phyloP scores from a whole-genome alignment of 2,888 invertebrate genomes.

The Xanthia icteritia region DNA sequence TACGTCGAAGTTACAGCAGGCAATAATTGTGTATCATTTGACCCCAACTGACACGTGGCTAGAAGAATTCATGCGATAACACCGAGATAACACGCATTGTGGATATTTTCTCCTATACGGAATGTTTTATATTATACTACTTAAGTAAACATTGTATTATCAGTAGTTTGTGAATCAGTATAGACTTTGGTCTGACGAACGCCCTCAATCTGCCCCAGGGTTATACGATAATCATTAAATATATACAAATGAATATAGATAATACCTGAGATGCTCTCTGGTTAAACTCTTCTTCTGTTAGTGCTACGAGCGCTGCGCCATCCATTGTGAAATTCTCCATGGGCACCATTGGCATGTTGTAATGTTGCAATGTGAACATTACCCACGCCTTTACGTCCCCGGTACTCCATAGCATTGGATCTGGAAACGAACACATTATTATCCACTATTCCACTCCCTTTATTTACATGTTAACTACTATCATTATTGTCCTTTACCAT shows the following conservation, averaged over 20 bases:
- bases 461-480: not conserved
- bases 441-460: slow-evolving; percentile 15
- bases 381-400: slow-evolving; percentile 97
- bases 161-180: slow-evolving; percentile 62
- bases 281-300: slow-evolving; percentile 96
- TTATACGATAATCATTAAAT: slow-evolving; percentile 60
- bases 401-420: slow-evolving; percentile 96
- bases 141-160: slow-evolving; percentile 68
- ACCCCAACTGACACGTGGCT: slow-evolving; percentile 64
- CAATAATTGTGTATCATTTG: slow-evolving; percentile 56
- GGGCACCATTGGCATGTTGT: slow-evolving; percentile 93
- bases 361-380: slow-evolving; percentile 95
- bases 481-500: not conserved
- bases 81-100: slow-evolving; percentile 50
- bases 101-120: slow-evolving; percentile 58
- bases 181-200: slow-evolving; percentile 72
- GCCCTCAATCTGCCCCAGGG: slow-evolving; percentile 74
- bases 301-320: slow-evolving; percentile 93
- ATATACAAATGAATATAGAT: slow-evolving; percentile 36
- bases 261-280: slow-evolving; percentile 95
- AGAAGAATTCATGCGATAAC: slow-evolving; percentile 62
- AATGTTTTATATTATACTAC: slow-evolving; percentile 48
- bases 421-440: slow-evolving; percentile 87
- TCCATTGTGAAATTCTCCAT: slow-evolving; percentile 95
- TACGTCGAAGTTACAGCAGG: slow-evolving; percentile 42